Conservation (phyloP, 2,888 invertebrate genomes). For the Agrilus biguttatus region DNA sequence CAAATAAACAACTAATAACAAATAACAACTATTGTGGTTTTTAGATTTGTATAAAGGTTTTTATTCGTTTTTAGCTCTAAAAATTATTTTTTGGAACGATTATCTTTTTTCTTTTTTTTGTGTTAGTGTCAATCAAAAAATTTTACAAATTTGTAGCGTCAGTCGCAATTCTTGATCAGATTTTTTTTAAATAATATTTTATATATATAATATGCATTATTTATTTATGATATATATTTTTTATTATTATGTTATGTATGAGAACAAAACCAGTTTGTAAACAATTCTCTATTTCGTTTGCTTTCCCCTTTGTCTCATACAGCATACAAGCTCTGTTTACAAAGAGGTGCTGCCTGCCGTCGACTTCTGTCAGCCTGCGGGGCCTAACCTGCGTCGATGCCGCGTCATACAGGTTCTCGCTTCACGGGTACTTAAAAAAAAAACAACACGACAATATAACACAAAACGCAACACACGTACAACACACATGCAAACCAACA, state of each 20-base stretch:
- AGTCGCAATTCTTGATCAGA: constrained; percentile 1
- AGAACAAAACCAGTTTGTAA: constrained; percentile 20
- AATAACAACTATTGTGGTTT: too few relatives aligned
- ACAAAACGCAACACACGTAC: constrained; percentile 10
- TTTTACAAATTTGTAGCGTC: neutral
- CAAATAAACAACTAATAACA: too few relatives aligned
- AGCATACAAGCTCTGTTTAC: constrained; percentile 36
- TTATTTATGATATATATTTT: constrained; percentile 4
- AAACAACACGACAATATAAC: constrained; percentile 16
- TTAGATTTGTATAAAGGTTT: too few relatives aligned
- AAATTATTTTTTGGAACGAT: neutral
- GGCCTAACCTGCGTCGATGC: constrained; percentile 34
- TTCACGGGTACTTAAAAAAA: constrained; percentile 35
- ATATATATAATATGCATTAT: constrained; percentile 1
- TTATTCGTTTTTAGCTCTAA: too few relatives aligned
- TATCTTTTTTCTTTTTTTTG: neutral
- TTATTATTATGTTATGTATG: constrained; percentile 14
- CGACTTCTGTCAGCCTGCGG: constrained; percentile 35
- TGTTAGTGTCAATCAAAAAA: constrained; percentile 1
- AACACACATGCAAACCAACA: constrained; percentile 9
- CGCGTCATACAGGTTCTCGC: constrained; percentile 34
- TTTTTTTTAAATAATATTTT: neutral
- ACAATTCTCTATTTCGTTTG: constrained; percentile 22
- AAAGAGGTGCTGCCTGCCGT: constrained; percentile 35
- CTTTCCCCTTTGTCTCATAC: constrained; percentile 35